These are phyloP conservation scores for Paedocypris micromegethes DNA, from an alignment of 2,797 vertebrate genomes.

Conservation along the genomic window DNA sequence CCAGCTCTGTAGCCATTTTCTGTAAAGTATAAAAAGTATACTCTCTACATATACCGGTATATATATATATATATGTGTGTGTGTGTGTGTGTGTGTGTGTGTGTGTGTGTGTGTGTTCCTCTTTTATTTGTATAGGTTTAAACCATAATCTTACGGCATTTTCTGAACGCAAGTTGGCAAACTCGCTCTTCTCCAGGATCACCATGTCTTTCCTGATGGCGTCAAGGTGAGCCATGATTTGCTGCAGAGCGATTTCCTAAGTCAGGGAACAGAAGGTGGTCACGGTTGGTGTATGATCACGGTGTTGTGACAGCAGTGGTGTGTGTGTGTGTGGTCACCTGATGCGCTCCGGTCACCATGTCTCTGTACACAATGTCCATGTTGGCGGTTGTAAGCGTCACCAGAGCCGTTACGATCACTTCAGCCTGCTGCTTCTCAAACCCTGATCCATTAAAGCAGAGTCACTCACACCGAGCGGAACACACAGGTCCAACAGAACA, in stretches of 20 bases:
- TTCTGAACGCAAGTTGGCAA: slow-evolving; percentile 87
- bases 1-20: slow-evolving; percentile 93
- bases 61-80: too few species aligned
- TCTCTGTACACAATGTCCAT: slow-evolving; percentile 90
- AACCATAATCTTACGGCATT: slow-evolving; percentile 71
- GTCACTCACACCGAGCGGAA: neutral
- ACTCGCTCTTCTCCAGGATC: slow-evolving; percentile 97
- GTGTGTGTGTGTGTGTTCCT: too few species aligned
- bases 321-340: slow-evolving; percentile 65
- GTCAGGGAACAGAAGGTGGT: slow-evolving; percentile 33
- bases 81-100: too few species aligned
- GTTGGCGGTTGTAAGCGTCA: slow-evolving; percentile 79
- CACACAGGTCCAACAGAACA: neutral
- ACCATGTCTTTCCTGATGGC: slow-evolving; percentile 97
- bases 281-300: too few species aligned
- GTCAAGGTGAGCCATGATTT: slow-evolving; percentile 91
- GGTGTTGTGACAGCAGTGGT: too few species aligned
- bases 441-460: slow-evolving; percentile 60
- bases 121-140: neutral
- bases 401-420: slow-evolving; percentile 77
- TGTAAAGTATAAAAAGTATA: slow-evolving; percentile 46
- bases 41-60: too few species aligned
- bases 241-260: slow-evolving; percentile 86
- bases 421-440: slow-evolving; percentile 86
- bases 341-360: slow-evolving; percentile 90